Evolutionary conservation across 2,113 vertebrate species (phyloP).

Genomic region (Urocynchramus pylzowi): DNA sequence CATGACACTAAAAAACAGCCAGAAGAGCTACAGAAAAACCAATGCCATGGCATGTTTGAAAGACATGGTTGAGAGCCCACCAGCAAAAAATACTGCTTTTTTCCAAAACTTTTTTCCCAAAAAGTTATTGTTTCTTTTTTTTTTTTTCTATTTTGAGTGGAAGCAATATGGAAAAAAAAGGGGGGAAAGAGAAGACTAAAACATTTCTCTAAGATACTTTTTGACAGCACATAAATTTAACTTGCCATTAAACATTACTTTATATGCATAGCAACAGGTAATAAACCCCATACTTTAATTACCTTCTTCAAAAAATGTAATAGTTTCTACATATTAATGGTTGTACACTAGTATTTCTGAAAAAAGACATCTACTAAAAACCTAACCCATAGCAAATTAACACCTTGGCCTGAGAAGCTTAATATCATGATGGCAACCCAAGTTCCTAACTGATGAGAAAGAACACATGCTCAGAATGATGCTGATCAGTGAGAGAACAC

Average conservation of each 20-base stretch:
- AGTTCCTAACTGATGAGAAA: not conserved
- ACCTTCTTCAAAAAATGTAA: accelerated
- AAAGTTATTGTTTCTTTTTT: not conserved
- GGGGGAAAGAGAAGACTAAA: not conserved
- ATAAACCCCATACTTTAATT: not conserved
- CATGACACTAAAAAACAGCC: not conserved
- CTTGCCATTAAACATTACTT: not conserved
- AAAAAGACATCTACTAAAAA: not conserved
- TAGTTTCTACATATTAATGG: not conserved
- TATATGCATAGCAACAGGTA: accelerated
- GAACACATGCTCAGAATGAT: not conserved
- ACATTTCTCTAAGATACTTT: not conserved
- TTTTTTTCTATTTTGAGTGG: not conserved
- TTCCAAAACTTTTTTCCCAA: not conserved
- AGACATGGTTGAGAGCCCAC: not conserved
- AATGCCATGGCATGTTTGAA: not conserved
- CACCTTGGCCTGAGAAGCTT: not conserved
- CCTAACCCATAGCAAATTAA: not conserved
- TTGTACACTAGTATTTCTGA: not conserved
- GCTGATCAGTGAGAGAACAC: not conserved
- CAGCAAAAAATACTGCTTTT: not conserved
- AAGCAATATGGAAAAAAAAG: not conserved
- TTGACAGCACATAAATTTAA: not conserved
- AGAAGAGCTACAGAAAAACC: not conserved
- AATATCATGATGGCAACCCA: not conserved